A percentile compares a stretch with the other conserved stretches of the same genome.
These are phyloP conservation scores for Cremastinae sp. DNA, from an alignment of 2,888 invertebrate species.

Conservation along the genomic window DNA sequence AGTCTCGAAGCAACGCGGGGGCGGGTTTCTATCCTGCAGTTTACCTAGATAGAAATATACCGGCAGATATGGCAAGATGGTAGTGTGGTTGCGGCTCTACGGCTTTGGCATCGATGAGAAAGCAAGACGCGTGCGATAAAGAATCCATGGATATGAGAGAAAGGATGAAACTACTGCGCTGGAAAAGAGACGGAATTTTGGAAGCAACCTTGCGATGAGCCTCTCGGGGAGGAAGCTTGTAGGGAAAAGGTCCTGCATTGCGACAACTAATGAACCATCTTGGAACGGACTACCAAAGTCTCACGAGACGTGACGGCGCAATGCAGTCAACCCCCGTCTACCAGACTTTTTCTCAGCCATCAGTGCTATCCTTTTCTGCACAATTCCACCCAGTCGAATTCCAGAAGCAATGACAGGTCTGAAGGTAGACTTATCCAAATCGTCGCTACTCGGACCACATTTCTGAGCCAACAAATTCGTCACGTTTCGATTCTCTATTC, in stretches of 20 bases:
- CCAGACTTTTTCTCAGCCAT: slow-evolving; percentile 59
- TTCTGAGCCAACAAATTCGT: slow-evolving; percentile 40
- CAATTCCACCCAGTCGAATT: background rate
- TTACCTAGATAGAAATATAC: slow-evolving; percentile 34
- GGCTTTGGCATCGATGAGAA: slow-evolving; percentile 30
- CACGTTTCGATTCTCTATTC: slow-evolving; percentile 49
- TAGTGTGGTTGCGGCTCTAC: slow-evolving; percentile 39
- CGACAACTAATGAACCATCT: slow-evolving; percentile 80
- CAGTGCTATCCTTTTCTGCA: slow-evolving; percentile 24
- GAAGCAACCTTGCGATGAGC: slow-evolving; percentile 26
- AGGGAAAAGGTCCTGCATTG: slow-evolving; percentile 78
- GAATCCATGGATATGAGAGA: slow-evolving; percentile 27
- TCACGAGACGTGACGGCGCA: slow-evolving; percentile 80
- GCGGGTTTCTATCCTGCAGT: slow-evolving; percentile 25
- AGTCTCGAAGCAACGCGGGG: slow-evolving; percentile 56
- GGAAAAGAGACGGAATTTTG: slow-evolving; percentile 30
- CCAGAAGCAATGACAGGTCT: slow-evolving; percentile 1
- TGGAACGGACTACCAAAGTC: slow-evolving; percentile 77
- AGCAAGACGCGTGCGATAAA: slow-evolving; percentile 52
- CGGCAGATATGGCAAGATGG: slow-evolving; percentile 25
- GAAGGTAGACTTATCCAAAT: slow-evolving; percentile 39
- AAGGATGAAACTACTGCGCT: slow-evolving; percentile 39
- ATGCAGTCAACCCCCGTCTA: slow-evolving; percentile 75
- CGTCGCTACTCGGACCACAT: slow-evolving; percentile 57
- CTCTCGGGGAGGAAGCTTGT: slow-evolving; percentile 46